Conservation (phyloP, 1,140 invertebrate species). For the Manduca sexta region DNA sequence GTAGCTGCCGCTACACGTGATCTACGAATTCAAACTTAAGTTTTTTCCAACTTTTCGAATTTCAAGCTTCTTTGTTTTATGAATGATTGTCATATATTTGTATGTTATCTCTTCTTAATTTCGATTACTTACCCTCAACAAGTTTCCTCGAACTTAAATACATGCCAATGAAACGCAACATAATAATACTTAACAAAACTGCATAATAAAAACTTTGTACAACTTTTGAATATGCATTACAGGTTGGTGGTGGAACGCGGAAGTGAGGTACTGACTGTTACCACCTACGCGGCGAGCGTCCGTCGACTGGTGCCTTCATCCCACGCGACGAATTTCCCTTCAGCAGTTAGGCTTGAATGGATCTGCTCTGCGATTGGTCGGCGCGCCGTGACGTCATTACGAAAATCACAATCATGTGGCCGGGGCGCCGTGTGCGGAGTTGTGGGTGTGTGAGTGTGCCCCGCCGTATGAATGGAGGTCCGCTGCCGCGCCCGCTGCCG, state of each 20-base stretch:
- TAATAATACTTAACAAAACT: no score
- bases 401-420: conserved; percentile 54
- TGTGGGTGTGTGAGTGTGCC: conserved; percentile 32
- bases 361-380: conserved; percentile 56
- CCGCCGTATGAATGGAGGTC: neutral
- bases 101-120: conserved; percentile 9
- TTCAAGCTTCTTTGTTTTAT: neutral
- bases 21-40: neutral
- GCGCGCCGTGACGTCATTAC: conserved; percentile 57
- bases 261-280: conserved; percentile 1
- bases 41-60: neutral
- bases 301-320: conserved; percentile 57
- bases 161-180: no score
- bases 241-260: neutral
- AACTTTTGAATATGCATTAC: no score
- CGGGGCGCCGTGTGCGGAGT: conserved; percentile 22
- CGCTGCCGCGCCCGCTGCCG: conserved; percentile 28
- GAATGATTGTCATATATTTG: neutral
- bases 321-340: conserved; percentile 57
- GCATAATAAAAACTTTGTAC: no score
- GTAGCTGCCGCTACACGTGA: conserved; percentile 40
- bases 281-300: conserved; percentile 32
- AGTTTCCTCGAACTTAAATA: no score
- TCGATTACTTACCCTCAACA: conserved; percentile 29
- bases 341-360: conserved; percentile 70